A percentile compares a stretch with the other conserved stretches of the same genome.
phyloP scores from a whole-genome alignment of 2,797 vertebrate genomes.

The Pangasius mekongensis region DNA sequence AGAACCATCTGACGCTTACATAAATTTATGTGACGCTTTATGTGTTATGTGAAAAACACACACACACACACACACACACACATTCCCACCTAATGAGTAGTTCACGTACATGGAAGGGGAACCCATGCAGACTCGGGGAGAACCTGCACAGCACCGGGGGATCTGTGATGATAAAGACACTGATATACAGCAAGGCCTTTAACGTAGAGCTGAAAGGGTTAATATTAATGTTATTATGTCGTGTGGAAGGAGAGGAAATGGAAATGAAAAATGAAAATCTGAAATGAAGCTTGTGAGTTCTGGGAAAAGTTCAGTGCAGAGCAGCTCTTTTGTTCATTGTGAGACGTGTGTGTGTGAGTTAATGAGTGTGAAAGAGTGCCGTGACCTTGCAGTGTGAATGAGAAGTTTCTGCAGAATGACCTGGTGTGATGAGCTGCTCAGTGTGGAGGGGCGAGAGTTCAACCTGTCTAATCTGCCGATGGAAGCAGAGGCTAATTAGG shows the following conservation, averaged over 20 bases:
- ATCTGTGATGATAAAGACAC: background rate
- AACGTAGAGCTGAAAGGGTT: background rate
- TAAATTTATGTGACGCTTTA: too few species aligned
- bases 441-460: conserved; percentile 26
- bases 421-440: conserved; percentile 9
- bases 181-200: background rate
- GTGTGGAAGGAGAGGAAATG: background rate
- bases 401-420: conserved; percentile 8
- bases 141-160: background rate
- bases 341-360: background rate
- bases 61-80: too few species aligned
- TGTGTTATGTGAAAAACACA: too few species aligned
- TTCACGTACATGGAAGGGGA: background rate
- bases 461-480: conserved; percentile 39
- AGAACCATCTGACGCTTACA: too few species aligned
- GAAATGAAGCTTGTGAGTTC: background rate
- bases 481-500: conserved; percentile 39
- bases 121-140: background rate
- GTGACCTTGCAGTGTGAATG: conserved; percentile 15
- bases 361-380: background rate
- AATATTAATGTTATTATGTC: background rate
- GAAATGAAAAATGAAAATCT: background rate
- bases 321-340: background rate
- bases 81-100: background rate
- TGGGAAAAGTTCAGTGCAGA: background rate